Conservation (phyloP, 2,888 invertebrate species). For the Drosophila cracens region DNA sequence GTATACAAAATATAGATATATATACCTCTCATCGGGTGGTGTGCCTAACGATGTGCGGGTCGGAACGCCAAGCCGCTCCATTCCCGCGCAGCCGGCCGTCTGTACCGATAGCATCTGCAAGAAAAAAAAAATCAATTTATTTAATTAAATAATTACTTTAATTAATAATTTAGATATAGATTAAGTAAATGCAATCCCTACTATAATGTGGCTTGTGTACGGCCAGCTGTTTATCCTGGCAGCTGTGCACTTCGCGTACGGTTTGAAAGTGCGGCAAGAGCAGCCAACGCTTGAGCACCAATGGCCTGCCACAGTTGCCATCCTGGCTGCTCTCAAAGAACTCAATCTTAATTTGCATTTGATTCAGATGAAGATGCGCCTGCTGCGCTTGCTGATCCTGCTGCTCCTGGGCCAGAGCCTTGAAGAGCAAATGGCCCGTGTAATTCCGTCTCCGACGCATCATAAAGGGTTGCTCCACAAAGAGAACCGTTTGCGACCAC, state of each 20-base stretch:
- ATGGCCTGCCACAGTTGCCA: neutral
- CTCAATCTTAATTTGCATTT: constrained; percentile 55
- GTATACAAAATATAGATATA: neutral
- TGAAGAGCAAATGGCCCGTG: constrained; percentile 45
- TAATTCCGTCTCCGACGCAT: constrained; percentile 46
- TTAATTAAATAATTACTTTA: too few relatives aligned
- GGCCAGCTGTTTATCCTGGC: constrained; percentile 47
- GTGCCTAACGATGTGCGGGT: constrained; percentile 86
- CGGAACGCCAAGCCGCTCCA: constrained; percentile 88
- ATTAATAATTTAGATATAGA: too few relatives aligned
- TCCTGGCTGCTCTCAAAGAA: constrained; percentile 23
- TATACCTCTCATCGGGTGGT: constrained; percentile 85
- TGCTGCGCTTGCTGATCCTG: neutral
- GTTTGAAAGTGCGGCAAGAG: constrained; percentile 47
- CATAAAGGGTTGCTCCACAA: constrained; percentile 55
- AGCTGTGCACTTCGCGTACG: constrained; percentile 41
- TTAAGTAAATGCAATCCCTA: neutral
- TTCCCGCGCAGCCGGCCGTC: constrained; percentile 90
- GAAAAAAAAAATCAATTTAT: neutral
- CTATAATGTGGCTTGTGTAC: neutral
- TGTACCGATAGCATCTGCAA: constrained; percentile 90
- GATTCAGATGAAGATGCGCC: constrained; percentile 9
- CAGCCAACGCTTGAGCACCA: constrained; percentile 57
- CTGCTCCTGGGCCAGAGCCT: neutral
- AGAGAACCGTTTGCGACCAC: constrained; percentile 63